These are phyloP conservation scores for Propithecus deckenii DNA, from an alignment of 2,797 vertebrate species.

Conservation along the genomic window DNA sequence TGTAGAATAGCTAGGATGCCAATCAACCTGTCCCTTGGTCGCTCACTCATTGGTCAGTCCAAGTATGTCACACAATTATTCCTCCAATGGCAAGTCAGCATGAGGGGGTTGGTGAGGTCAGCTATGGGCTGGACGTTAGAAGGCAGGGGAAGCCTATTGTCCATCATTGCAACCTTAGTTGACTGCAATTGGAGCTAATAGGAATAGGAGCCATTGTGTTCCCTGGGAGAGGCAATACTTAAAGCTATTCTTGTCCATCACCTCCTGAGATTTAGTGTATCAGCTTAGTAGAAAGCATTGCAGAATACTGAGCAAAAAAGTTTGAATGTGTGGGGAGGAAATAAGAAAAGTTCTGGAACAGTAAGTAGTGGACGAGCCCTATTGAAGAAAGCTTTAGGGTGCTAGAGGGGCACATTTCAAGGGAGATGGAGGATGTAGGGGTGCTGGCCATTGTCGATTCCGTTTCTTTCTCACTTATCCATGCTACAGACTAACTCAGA, in stretches of 20 bases:
- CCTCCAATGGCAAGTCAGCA: not conserved
- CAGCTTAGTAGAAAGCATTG: not conserved
- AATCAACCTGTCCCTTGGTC: not conserved
- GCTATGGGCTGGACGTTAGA: not conserved
- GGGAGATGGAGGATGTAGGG: not conserved
- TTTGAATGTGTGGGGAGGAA: not conserved
- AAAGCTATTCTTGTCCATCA: not conserved
- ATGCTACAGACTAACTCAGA: not conserved
- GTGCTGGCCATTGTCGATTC: not conserved
- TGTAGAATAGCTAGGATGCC: not conserved
- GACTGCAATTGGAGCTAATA: not conserved
- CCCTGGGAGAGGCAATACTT: not conserved
- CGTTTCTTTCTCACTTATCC: not conserved
- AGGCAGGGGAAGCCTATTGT: not conserved
- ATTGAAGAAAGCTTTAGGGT: not conserved
- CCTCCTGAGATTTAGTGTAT: not conserved
- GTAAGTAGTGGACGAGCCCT: not conserved
- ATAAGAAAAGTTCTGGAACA: not conserved
- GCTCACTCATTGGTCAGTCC: not conserved
- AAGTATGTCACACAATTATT: not conserved
- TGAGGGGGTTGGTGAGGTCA: not conserved
- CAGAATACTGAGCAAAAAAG: not conserved
- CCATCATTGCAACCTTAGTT: not conserved
- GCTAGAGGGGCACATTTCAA: not conserved
- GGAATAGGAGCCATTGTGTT: not conserved